Base-by-base conservation (phyloP, 2,888 invertebrate species). In the Pantelozetes paolii region DNA sequence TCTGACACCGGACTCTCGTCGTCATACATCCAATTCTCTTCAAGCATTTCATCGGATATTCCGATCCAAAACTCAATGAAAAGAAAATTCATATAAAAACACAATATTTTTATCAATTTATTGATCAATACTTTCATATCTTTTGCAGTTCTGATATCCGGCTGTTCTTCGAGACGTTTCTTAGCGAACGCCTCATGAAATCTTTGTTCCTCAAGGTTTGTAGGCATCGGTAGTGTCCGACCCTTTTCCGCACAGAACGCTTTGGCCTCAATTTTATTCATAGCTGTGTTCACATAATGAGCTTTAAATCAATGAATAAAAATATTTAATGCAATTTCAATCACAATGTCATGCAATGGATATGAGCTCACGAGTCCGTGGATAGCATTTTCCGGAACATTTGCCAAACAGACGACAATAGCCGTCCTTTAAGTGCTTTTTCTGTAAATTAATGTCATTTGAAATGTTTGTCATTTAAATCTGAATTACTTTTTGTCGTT, bases 351-450 rank as follows among this genome's bases (percentile, higher is more conserved):
- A 45, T 45, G 2, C 15, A n/a, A n/a, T n/a, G n/a, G n/a, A 13
- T 11, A 45, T 2, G 2, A 45, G 2, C 11, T 13, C 15, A 72
- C 72, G 72, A 67, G 67, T 72, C 36, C 72, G 13, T 8, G 72
- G 72, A 48, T 72, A 72, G 26, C 72, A 72, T 9, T n/a, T 30
- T 2, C 30, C 59, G 18, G 72, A 72, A 42, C 72, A 72, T 36
- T 72, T 72, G n/a, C 72, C 72, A 9, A 36, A 69, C n/a, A 13
- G 30, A 9, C 36, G 72, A 69, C 72, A 72, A 45, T 72, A 72
- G 11, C 11, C 11, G 23, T 72, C 72, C n/a, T 40, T 42, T 11
- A 72, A 64, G 11, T 72, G 48, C 30, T 72, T 72, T 69, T 20
- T 2, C 72, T 72, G 26, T 1, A 30, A 69, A 30, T 23, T n/a